These are phyloP conservation scores for Maniola hyperantus DNA, from an alignment of 2,888 invertebrate genomes.

Conservation along the genomic window DNA sequence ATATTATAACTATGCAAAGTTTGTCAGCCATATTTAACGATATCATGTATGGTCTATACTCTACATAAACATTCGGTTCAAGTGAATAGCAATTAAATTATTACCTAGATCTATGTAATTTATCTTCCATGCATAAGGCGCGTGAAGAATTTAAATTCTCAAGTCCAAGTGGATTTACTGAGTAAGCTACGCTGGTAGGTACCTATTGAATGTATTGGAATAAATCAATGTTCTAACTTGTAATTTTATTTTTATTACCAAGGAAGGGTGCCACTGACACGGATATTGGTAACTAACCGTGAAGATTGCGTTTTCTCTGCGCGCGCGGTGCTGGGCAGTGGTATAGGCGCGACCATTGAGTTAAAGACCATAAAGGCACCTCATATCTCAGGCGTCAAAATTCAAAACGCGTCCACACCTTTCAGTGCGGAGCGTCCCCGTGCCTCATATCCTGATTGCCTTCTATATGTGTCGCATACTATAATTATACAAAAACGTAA, in stretches of 20 bases:
- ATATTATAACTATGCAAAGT: background rate
- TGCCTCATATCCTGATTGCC: too few relatives aligned
- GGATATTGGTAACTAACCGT: conserved; percentile 55
- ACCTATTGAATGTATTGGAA: conserved; percentile 6
- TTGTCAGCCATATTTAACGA: background rate
- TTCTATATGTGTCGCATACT: too few relatives aligned
- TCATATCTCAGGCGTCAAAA: too few relatives aligned
- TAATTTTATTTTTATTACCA: conserved; percentile 22
- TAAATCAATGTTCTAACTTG: conserved; percentile 9
- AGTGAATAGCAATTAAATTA: background rate
- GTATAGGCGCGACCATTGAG: conserved; percentile 46
- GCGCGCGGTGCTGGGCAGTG: conserved; percentile 45
- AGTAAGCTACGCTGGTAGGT: background rate
- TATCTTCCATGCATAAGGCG: background rate
- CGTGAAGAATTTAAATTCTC: background rate
- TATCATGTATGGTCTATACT: too few relatives aligned
- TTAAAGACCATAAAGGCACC: too few relatives aligned
- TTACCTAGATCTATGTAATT: background rate
- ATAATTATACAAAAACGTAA: too few relatives aligned
- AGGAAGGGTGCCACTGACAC: conserved; percentile 29
- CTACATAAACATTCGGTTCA: background rate
- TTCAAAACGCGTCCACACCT: too few relatives aligned
- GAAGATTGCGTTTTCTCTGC: conserved; percentile 62
- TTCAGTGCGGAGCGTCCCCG: too few relatives aligned
- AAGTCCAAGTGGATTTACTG: background rate